Evolutionary conservation across 2,113 vertebrate species (phyloP).

Genomic region (Neolamprologus brichardi): DNA sequence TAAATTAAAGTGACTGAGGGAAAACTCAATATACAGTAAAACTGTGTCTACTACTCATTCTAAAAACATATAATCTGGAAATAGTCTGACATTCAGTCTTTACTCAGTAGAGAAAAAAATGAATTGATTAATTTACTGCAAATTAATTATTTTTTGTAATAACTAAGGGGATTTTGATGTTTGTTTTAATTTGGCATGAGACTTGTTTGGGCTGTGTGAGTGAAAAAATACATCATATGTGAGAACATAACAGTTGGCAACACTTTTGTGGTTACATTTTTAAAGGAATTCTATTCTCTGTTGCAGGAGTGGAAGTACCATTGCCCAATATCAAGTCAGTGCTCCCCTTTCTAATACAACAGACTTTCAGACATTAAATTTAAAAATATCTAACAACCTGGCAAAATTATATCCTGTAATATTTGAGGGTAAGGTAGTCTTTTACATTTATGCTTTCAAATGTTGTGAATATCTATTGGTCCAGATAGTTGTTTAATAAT

Average conservation of each 20-base stretch:
- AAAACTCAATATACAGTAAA: background rate
- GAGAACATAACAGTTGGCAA: background rate
- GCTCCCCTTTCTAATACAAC: fast-evolving
- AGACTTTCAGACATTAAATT: fast-evolving
- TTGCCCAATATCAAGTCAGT: background rate
- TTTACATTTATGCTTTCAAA: background rate
- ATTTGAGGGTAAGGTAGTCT: background rate
- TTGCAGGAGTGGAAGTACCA: background rate
- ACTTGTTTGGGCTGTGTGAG: background rate
- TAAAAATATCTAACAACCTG: fast-evolving
- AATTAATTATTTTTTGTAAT: background rate
- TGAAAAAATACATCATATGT: background rate
- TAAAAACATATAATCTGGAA: background rate
- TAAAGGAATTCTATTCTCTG: background rate
- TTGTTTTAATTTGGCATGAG: background rate
- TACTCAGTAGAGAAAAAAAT: background rate
- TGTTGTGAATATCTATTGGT: background rate
- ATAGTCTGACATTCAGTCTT: background rate
- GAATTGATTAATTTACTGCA: background rate
- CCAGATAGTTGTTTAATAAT: background rate
- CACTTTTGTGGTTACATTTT: background rate
- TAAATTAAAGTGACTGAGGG: background rate
- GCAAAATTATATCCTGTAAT: fast-evolving
- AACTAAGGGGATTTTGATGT: background rate
- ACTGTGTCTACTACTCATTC: background rate